Evolutionary conservation across 2,113 vertebrate species (phyloP), one percentile per base, ranked within the genome.

Genomic region (Saccopteryx leptura): DNA sequence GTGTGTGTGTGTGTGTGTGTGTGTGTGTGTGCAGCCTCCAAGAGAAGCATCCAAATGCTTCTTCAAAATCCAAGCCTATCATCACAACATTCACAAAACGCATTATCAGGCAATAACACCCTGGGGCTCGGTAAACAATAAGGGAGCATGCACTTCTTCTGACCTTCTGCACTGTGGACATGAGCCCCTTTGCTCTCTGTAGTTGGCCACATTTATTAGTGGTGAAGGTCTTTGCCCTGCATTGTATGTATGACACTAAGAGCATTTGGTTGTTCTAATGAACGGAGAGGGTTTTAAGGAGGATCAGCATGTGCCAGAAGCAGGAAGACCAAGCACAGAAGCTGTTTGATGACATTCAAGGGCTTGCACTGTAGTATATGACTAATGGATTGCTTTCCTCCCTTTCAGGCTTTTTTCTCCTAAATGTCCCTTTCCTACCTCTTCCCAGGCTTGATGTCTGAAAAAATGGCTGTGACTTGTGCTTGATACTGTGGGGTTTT

Each of bases 121-220:
- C 31, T 75, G 66, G 48, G 74, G 26, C 75, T 96, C 58, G 58
- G 91, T 96, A 97, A 98, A 98, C 96, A 97, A 71, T 94, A 61
- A 95, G 75, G 85, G 78, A 1, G 3, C 88, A 76, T 31, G 61
- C 26, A 61, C 95, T 97, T 97, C 97, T 98, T 94, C 63, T 2
- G 97, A 91, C 90, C 4, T 0, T 60, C 74, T 9, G 1, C 7
- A 0, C 94, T 68, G 33, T 0, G 93, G 97, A 96, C 94, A 93
- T 95, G 98, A 98, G 95, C 90, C 92, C 98, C 95, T 98, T 97
- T 78, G 52, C 95, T 94, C 48, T 75, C 93, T 92, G 96, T 88
- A 97, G 93, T 97, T 98, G 79, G 97, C 97, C 98, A 98, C 98
- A 98, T 98, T 98, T 98, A 98, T 98, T 98, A 98, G 92, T 39